Conservation (phyloP, 2,888 invertebrate genomes). For the Steinernema scapterisci region DNA sequence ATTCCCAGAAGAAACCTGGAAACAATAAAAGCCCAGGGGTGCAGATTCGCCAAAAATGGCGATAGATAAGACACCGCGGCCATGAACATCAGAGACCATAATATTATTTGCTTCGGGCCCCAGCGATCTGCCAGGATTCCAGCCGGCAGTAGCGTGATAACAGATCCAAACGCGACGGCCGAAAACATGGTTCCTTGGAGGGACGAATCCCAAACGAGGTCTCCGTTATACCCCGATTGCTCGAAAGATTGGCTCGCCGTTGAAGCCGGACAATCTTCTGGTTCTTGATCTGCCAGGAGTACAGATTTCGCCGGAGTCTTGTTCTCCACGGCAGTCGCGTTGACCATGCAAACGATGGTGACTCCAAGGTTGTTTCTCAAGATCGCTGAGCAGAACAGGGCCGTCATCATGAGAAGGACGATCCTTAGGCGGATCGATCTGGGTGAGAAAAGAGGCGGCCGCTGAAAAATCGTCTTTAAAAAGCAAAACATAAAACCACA, state of each 20-base stretch:
- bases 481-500: no score
- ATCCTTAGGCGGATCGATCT: neutral
- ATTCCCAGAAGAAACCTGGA: slow-evolving; percentile 54
- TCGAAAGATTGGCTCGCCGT: neutral
- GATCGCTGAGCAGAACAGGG: neutral
- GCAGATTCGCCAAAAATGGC: slow-evolving; percentile 47
- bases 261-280: neutral
- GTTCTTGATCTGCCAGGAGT: neutral
- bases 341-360: slow-evolving; percentile 9
- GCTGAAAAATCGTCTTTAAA: slow-evolving; percentile 8
- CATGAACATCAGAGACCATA: slow-evolving; percentile 42
- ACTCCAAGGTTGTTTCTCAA: neutral
- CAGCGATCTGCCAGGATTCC: slow-evolving; percentile 54
- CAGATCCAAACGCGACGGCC: slow-evolving; percentile 54
- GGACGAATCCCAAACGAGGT: slow-evolving; percentile 50
- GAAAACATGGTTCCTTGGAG: slow-evolving; percentile 54
- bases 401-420: neutral
- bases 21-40: slow-evolving; percentile 47
- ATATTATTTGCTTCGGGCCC: slow-evolving; percentile 52
- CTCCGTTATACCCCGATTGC: slow-evolving; percentile 41
- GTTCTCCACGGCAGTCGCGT: neutral
- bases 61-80: slow-evolving; percentile 43
- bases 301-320: neutral
- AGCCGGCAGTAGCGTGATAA: slow-evolving; percentile 50
- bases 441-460: neutral